A percentile compares a stretch with the other conserved stretches of the same genome.
Conservation (phyloP, 2,113 vertebrate genomes). For the Gambusia holbrooki region DNA sequence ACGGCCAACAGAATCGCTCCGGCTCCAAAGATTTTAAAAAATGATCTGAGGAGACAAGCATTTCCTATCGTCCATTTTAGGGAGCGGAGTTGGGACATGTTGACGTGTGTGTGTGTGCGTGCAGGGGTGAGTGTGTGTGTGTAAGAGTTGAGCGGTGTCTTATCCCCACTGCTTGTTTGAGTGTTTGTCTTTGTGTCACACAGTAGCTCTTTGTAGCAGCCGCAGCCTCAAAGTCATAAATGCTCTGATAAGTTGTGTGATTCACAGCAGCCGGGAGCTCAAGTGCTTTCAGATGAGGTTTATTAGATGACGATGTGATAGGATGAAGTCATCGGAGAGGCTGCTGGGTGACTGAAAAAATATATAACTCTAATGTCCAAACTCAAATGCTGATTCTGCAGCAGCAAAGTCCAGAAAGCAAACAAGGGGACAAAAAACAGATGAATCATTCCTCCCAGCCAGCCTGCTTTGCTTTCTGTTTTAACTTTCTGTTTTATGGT, state of each 20-base stretch:
- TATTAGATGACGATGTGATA: background rate
- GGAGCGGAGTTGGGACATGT: background rate
- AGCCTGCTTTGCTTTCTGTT: no score
- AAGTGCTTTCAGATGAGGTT: background rate
- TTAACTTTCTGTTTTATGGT: background rate
- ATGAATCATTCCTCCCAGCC: no score
- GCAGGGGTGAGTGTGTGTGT: background rate
- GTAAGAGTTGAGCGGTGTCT: conserved; percentile 7
- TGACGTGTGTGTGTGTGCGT: no score
- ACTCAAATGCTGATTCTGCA: background rate
- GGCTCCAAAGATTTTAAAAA: background rate
- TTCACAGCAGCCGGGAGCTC: conserved; percentile 16
- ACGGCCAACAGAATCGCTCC: background rate
- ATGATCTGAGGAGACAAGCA: background rate
- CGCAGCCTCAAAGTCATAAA: conserved; percentile 45
- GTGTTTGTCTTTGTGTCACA: conserved; percentile 25
- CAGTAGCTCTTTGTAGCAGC: conserved; percentile 29
- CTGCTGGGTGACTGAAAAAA: background rate
- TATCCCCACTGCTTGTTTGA: background rate
- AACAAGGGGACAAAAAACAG: no score
- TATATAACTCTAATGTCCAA: background rate
- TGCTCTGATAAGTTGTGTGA: conserved; percentile 40
- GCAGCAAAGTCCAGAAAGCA: no score
- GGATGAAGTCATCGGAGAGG: background rate
- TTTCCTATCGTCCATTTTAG: conserved; percentile 52